A percentile compares a stretch with the other conserved stretches of the same genome.
Evolutionary conservation across 1,140 invertebrate genomes (phyloP).

Genomic region (Stegodyphus dumicola): DNA sequence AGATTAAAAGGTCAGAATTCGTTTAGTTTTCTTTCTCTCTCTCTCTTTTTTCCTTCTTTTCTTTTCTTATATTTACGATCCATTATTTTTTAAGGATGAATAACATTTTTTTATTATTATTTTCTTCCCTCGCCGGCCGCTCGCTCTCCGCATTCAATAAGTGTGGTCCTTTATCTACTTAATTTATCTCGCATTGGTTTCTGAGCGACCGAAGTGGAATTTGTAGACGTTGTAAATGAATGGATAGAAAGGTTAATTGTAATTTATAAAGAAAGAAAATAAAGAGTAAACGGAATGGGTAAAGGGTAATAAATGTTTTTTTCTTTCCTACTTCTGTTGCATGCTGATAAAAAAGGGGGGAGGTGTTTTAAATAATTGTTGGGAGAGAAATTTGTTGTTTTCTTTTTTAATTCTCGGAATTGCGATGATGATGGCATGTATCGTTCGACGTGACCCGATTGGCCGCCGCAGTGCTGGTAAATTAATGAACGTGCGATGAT

Average conservation of each 20-base stretch:
- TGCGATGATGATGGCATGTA: no score
- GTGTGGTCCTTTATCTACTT: constrained; percentile 59
- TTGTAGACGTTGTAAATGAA: constrained; percentile 60
- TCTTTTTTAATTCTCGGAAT: neutral
- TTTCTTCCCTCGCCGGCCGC: neutral
- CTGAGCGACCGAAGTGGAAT: constrained; percentile 40
- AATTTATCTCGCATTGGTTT: constrained; percentile 59
- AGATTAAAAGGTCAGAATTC: constrained; percentile 61
- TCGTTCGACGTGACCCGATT: no score
- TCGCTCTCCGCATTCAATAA: constrained; percentile 52
- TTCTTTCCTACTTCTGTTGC: constrained; percentile 14
- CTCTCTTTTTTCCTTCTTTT: constrained; percentile 24
- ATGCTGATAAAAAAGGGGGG: neutral
- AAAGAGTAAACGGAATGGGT: constrained; percentile 30
- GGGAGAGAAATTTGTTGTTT: neutral
- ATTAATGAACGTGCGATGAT: no score
- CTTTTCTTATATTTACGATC: constrained; percentile 60
- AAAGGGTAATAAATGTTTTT: constrained; percentile 56
- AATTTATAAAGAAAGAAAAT: constrained; percentile 55
- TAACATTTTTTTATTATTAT: constrained; percentile 38
- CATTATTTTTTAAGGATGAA: constrained; percentile 60
- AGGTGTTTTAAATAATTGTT: constrained; percentile 49
- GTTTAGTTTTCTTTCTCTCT: constrained; percentile 54
- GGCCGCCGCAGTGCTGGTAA: no score
- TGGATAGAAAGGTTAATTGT: constrained; percentile 60